phyloP scores from a whole-genome alignment of 2,888 invertebrate genomes.

The Andrena minutula region DNA sequence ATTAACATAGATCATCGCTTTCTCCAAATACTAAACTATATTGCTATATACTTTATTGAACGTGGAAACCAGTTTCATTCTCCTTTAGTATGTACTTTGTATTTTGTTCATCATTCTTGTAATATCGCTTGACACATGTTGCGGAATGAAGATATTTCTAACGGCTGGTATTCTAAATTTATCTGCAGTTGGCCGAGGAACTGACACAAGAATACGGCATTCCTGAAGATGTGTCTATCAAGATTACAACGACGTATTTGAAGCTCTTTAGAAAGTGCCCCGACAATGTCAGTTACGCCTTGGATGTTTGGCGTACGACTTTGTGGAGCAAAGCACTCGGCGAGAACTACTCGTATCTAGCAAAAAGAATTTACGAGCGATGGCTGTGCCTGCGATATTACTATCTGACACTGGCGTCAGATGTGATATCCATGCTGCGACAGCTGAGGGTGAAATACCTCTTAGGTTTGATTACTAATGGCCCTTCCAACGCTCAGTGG shows the following conservation, averaged over 20 bases:
- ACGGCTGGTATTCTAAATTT: slow-evolving; percentile 55
- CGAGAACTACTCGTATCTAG: slow-evolving; percentile 89
- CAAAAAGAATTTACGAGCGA: slow-evolving; percentile 90
- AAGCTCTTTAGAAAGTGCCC: slow-evolving; percentile 93
- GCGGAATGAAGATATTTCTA: slow-evolving; percentile 33
- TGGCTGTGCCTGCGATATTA: slow-evolving; percentile 93
- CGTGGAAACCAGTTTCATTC: slow-evolving; percentile 63
- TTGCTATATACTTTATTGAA: slow-evolving; percentile 56
- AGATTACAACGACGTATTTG: slow-evolving; percentile 90
- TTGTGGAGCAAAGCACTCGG: slow-evolving; percentile 93
- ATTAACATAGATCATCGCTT: slow-evolving; percentile 3
- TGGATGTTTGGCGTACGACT: slow-evolving; percentile 92
- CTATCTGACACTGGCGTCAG: slow-evolving; percentile 89
- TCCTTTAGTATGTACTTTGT: slow-evolving; percentile 61
- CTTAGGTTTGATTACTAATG: slow-evolving; percentile 94
- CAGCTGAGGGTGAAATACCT: slow-evolving; percentile 91
- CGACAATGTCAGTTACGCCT: slow-evolving; percentile 90
- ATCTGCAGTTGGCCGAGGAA: slow-evolving; percentile 86
- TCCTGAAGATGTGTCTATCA: slow-evolving; percentile 88
- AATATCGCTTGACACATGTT: slow-evolving; percentile 29
- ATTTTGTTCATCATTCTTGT: slow-evolving; percentile 62
- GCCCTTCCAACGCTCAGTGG: slow-evolving; percentile 95
- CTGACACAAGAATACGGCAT: slow-evolving; percentile 89
- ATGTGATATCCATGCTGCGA: slow-evolving; percentile 89
- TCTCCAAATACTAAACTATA: not conserved